A percentile compares a stretch with the other conserved stretches of the same genome.
Evolutionary conservation across 2,797 vertebrate species (phyloP).

Genomic region (Nyctibius grandis): DNA sequence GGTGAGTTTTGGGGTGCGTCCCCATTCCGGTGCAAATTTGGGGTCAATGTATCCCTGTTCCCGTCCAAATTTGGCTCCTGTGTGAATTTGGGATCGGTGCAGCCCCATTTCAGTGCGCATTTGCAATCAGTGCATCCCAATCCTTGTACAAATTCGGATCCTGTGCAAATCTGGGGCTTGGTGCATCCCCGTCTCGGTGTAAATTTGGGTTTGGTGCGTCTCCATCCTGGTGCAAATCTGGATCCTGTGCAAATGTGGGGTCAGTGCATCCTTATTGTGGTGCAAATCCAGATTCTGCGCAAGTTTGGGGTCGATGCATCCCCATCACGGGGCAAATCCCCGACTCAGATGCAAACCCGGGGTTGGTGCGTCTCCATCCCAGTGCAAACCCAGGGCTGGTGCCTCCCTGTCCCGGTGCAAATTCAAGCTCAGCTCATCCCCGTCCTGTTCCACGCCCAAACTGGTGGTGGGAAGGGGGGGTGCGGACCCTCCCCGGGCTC

Average conservation of each 20-base stretch:
- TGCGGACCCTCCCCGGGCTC: accelerated
- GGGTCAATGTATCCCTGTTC: no score
- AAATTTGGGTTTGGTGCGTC: not conserved
- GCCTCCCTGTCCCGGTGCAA: not conserved
- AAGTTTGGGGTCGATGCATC: no score
- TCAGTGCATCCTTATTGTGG: not conserved
- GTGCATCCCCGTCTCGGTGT: not conserved
- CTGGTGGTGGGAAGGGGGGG: not conserved
- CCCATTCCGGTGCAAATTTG: not conserved
- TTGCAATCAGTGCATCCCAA: not conserved
- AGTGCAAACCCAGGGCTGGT: not conserved
- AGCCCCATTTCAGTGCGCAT: not conserved
- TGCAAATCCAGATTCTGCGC: not conserved
- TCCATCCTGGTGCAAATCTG: not conserved
- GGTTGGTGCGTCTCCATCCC: accelerated
- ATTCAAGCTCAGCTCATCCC: accelerated
- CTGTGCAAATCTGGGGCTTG: no score
- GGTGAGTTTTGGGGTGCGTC: not conserved
- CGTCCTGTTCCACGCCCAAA: not conserved
- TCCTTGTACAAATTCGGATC: no score
- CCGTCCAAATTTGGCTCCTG: not conserved
- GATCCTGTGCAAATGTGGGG: not conserved
- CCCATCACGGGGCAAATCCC: no score
- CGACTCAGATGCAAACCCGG: not conserved
- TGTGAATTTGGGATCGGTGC: not conserved